A percentile compares a stretch with the other conserved stretches of the same genome.
Conservation (phyloP, 2,113 vertebrate species). For the Notarius quadriscutis region DNA sequence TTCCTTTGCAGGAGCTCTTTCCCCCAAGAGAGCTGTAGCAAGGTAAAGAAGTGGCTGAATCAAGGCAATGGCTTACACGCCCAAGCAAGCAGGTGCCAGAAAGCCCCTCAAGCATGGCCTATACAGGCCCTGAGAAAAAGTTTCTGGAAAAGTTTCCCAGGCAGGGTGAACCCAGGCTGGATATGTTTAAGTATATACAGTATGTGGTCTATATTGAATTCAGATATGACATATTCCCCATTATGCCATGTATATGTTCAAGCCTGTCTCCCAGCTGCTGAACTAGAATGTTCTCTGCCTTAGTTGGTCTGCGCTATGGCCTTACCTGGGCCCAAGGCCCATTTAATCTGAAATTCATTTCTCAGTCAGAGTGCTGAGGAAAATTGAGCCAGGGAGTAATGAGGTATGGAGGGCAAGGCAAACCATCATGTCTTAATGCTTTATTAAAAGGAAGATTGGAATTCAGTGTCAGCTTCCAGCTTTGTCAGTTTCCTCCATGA, state of each 20-base stretch:
- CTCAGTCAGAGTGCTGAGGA: slow-evolving; percentile 20
- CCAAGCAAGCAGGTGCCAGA: slow-evolving; percentile 48
- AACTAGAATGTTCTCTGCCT: slow-evolving; percentile 36
- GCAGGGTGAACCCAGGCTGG: slow-evolving; percentile 22
- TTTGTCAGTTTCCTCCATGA: slow-evolving; percentile 33
- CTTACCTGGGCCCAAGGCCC: slow-evolving; percentile 9
- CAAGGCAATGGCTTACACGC: slow-evolving; percentile 40
- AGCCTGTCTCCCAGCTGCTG: slow-evolving; percentile 25
- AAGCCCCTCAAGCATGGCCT: slow-evolving; percentile 42
- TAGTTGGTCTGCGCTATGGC: slow-evolving; percentile 3
- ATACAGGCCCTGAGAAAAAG: slow-evolving; percentile 36
- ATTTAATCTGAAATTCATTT: slow-evolving; percentile 44
- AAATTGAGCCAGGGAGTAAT: slow-evolving; percentile 42
- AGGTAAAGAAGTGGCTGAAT: slow-evolving; percentile 46
- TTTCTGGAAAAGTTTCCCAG: slow-evolving; percentile 36
- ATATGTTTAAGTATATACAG: slow-evolving; percentile 40
- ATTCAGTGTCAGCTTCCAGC: slow-evolving; percentile 26
- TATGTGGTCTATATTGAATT: slow-evolving; percentile 41
- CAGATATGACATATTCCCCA: slow-evolving; percentile 11
- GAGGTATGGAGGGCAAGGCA: slow-evolving; percentile 32
- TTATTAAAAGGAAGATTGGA: slow-evolving; percentile 36
- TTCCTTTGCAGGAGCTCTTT: slow-evolving; percentile 37
- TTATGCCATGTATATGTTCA: slow-evolving; percentile 9
- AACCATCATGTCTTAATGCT: slow-evolving; percentile 28
- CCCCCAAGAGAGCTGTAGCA: slow-evolving; percentile 29